These are phyloP conservation scores for Tetranychus cinnabarinus DNA, from an alignment of 1,140 invertebrate genomes.

Conservation along the genomic window DNA sequence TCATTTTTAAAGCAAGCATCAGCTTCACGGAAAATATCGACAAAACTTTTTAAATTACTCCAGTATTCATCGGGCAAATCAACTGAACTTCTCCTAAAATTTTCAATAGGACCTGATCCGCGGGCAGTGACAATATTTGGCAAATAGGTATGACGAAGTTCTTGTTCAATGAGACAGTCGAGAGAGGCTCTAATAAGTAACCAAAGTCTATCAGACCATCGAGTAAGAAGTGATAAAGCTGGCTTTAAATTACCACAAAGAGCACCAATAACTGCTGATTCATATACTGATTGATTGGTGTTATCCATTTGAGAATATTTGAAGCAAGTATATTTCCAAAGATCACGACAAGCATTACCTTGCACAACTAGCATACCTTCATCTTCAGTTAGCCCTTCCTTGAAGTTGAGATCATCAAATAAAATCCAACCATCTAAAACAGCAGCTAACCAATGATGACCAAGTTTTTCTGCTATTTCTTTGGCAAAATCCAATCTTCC, in stretches of 20 bases:
- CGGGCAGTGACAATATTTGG: slow-evolving; percentile 11
- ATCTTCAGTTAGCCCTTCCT: slow-evolving; percentile 24
- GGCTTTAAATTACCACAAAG: slow-evolving; percentile 58
- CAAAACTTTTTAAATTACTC: slow-evolving; percentile 35
- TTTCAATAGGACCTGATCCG: not conserved
- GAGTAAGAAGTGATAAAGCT: slow-evolving; percentile 41
- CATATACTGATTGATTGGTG: slow-evolving; percentile 19
- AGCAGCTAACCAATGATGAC: slow-evolving; percentile 69
- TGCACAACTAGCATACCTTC: slow-evolving; percentile 24
- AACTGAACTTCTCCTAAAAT: slow-evolving; percentile 16
- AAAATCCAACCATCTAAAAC: slow-evolving; percentile 72
- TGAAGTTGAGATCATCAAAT: slow-evolving; percentile 53
- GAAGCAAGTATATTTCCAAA: slow-evolving; percentile 72
- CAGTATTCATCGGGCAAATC: slow-evolving; percentile 47
- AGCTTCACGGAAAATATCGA: slow-evolving; percentile 7
- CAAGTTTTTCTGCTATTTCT: slow-evolving; percentile 50
- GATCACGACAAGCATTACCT: slow-evolving; percentile 60
- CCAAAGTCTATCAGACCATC: slow-evolving; percentile 78
- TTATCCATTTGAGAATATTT: slow-evolving; percentile 34
- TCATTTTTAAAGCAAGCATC: not conserved
- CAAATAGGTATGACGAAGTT: slow-evolving; percentile 28
- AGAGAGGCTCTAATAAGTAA: slow-evolving; percentile 33
- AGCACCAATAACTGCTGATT: slow-evolving; percentile 38
- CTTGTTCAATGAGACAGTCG: slow-evolving; percentile 55
- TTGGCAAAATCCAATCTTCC: slow-evolving; percentile 51